Conservation (phyloP, 2,888 invertebrate genomes). For the Hydraecia micacea region DNA sequence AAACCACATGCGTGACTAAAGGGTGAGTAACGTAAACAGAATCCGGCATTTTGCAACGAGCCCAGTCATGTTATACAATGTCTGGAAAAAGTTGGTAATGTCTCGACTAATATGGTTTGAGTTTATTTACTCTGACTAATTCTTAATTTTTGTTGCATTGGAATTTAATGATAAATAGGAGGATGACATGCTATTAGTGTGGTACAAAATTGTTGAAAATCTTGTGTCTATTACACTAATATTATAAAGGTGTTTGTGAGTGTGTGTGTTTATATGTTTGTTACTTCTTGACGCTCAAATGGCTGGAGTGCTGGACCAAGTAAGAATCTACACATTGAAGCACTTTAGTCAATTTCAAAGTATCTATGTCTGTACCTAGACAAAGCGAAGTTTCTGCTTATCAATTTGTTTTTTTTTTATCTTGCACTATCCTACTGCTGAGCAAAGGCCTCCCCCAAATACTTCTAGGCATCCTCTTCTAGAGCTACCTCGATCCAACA, state of each 20-base stretch:
- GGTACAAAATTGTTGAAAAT: neutral
- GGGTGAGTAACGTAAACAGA: conserved; percentile 33
- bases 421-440: too few relatives aligned
- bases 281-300: too few relatives aligned
- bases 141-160: neutral
- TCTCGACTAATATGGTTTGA: neutral
- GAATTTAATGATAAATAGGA: neutral
- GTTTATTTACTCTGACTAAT: conserved; percentile 8
- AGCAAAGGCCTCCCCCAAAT: too few relatives aligned
- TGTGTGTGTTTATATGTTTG: too few relatives aligned
- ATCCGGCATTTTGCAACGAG: conserved; percentile 60
- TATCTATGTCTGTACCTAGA: neutral
- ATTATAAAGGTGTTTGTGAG: too few relatives aligned
- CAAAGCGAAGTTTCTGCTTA: neutral
- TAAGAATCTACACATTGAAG: neutral
- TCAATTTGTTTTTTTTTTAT: too few relatives aligned
- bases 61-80: conserved; percentile 19
- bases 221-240: neutral
- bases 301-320: too few relatives aligned
- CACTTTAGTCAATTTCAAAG: neutral
- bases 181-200: neutral
- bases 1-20: conserved; percentile 62
- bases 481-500: too few relatives aligned
- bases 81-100: conserved; percentile 24
- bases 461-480: too few relatives aligned